Percentiles rank a stretch among this genome's conserved stretches.
These are phyloP conservation scores for Neoascia interrupta DNA, from an alignment of 2,888 invertebrate genomes.

Conservation along the genomic window DNA sequence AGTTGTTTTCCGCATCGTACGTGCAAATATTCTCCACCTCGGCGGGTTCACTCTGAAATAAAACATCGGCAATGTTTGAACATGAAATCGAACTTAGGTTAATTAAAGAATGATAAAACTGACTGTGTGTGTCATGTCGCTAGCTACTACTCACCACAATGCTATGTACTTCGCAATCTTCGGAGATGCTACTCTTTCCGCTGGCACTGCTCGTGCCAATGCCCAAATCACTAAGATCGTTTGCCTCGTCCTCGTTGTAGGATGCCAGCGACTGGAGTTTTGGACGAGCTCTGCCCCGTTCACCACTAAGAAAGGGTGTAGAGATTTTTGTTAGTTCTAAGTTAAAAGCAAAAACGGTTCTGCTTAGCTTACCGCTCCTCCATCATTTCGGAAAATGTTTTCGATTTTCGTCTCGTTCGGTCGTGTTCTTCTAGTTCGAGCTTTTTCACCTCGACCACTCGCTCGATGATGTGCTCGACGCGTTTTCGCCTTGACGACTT, in stretches of 20 bases:
- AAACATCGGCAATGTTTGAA: conserved; percentile 30
- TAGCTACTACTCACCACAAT: conserved; percentile 82
- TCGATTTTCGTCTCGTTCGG: conserved; percentile 88
- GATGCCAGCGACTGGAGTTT: conserved; percentile 84
- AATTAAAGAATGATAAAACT: conserved; percentile 17
- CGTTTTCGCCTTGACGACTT: conserved; percentile 95
- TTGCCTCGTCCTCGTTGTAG: conserved; percentile 90
- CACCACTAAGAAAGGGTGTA: conserved; percentile 72
- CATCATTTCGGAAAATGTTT: conserved; percentile 97
- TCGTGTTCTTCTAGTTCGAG: conserved; percentile 89
- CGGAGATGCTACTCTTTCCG: conserved; percentile 83
- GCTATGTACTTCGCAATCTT: conserved; percentile 84
- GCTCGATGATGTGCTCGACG: conserved; percentile 93
- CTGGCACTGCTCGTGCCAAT: conserved; percentile 85
- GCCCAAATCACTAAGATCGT: conserved; percentile 91
- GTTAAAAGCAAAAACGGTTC: no score
- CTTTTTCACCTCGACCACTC: conserved; percentile 93
- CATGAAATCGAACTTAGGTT: conserved; percentile 13
- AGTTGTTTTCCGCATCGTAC: conserved; percentile 73
- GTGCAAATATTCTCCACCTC: conserved; percentile 79
- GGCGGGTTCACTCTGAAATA: conserved; percentile 83
- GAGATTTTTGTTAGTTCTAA: neutral
- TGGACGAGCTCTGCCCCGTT: conserved; percentile 81
- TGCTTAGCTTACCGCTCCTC: conserved; percentile 89
- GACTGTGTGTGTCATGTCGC: neutral